These are phyloP conservation scores for Rhinogobio ventralis DNA, from an alignment of 2,797 vertebrate species.

Conservation along the genomic window DNA sequence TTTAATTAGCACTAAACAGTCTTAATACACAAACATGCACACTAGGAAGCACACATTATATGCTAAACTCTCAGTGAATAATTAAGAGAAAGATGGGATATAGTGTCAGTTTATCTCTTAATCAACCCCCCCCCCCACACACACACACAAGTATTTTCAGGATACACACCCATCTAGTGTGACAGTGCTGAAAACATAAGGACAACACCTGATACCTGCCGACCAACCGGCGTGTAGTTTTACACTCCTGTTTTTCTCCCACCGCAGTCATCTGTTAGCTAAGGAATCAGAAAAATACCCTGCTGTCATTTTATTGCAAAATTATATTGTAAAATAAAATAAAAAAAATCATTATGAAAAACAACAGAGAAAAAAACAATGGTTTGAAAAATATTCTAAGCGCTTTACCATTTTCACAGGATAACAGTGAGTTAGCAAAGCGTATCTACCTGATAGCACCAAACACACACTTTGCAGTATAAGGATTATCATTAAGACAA, in stretches of 20 bases:
- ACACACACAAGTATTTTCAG: constrained; percentile 21
- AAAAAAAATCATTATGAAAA: not conserved
- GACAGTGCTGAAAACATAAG: constrained; percentile 33
- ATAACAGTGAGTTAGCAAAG: not conserved
- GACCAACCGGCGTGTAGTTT: not conserved
- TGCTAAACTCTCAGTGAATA: constrained; percentile 41
- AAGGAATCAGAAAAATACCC: not conserved
- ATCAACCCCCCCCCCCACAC: constrained; percentile 51
- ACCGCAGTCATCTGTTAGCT: not conserved
- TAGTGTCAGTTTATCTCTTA: constrained; percentile 48
- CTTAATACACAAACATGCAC: not conserved
- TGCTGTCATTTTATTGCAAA: not conserved
- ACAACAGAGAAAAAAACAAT: not conserved
- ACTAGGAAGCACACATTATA: not conserved
- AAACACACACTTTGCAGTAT: not conserved
- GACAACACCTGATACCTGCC: constrained; percentile 38
- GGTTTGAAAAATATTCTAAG: not conserved
- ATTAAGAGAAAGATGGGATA: constrained; percentile 32
- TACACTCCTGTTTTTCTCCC: not conserved
- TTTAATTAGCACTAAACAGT: not conserved
- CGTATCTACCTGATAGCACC: not conserved
- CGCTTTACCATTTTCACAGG: not conserved
- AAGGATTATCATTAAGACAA: not conserved
- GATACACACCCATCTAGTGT: constrained; percentile 38
- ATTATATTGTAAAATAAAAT: not conserved